Base-by-base conservation (phyloP, 2,888 invertebrate genomes). In the Adineta ricciae region DNA sequence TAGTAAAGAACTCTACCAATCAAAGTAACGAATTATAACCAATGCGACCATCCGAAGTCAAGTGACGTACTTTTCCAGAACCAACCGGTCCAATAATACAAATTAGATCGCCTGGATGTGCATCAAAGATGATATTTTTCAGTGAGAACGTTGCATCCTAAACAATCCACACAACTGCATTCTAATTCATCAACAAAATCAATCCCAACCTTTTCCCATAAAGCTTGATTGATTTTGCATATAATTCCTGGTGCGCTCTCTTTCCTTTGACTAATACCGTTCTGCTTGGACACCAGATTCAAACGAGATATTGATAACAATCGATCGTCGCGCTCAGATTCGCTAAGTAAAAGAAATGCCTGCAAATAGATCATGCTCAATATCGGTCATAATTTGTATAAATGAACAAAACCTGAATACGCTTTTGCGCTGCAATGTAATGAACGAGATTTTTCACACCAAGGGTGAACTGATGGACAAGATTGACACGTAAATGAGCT, bases 1-100 rank as follows among this genome's bases (percentile, higher is more conserved):
- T 84, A 91, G 87, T 49, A 90, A 88, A 36, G 90, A 91, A 54
- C 89, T 90, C 89, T 90, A 54, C 1, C 21, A 54, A 54, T 54
- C 54, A 54, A 54, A n/a, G 5, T n/a, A 54, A 1, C 14, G 16
- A 36, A 5, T 72, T 32, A 32, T 72, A n/a, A n/a, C n/a, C n/a
- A n/a, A n/a, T n/a, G n/a, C n/a, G n/a, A n/a, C n/a, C n/a, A n/a
- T n/a, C n/a, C 21, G n/a, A 4, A 54, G 54, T n/a, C n/a, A 2
- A 54, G 9, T 21, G 7, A 5, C 54, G n/a, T 88, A 92, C 72
- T 24, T 72, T 72, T 14, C 72, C 72, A 27, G 72, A n/a, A 1
- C 72, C 72, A 14, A 72, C 27, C 3, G 72, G 36, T 19, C 72
- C 72, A 36, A 72, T 36, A 19, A 72, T 19, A 36, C 32, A 27